Base-by-base conservation (phyloP, 2,113 vertebrate species). In the Colossoma macropomum region DNA sequence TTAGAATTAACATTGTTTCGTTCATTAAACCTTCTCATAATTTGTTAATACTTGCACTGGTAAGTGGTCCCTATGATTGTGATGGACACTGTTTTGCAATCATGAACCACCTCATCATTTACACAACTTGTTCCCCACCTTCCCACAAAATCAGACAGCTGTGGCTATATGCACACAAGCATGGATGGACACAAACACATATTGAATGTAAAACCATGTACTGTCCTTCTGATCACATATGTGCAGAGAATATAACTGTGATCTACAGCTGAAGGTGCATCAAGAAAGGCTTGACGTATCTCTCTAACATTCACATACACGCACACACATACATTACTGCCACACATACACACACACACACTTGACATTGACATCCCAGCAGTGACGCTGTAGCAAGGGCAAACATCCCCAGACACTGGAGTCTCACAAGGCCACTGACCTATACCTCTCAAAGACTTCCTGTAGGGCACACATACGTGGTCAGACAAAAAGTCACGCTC, bases 401-500 rank as follows among this genome's bases (percentile, higher is more conserved):
- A 32, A 70, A 83, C 72, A 41, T 83, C 81, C 63, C 68, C 28
- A 60, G 81, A 70, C 34, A 32, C 52, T 71, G 68, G 38, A 41
- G 34, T 71, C 34, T 71, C 68, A 45, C 68, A 71, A 12, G 21
- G 68, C 12, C 34, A 45, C 34, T 71, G 34, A 71, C 68, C 68
- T 45, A 71, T 25, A n/a, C 68, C 23, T 71, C 30, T 71, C 34
- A n/a, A 71, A 71, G 68, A 45, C 68, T 45, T 45, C 21, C 32
- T 34, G 65, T 32, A 68, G 65, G 65, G 25, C 68, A 45, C 34
- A 45, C 66, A 69, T 23, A 71, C 23, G 41, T 38, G 12, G 66
- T 69, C 74, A 82, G 48, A 25, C 70, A 17, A 74, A 82, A 60
- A 59, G 81, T 83, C 59, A 56, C 34, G 65, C 81, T 70, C 70